These are phyloP conservation scores for Neomicropteryx cornuta DNA, from an alignment of 1,140 invertebrate species.

Conservation along the genomic window DNA sequence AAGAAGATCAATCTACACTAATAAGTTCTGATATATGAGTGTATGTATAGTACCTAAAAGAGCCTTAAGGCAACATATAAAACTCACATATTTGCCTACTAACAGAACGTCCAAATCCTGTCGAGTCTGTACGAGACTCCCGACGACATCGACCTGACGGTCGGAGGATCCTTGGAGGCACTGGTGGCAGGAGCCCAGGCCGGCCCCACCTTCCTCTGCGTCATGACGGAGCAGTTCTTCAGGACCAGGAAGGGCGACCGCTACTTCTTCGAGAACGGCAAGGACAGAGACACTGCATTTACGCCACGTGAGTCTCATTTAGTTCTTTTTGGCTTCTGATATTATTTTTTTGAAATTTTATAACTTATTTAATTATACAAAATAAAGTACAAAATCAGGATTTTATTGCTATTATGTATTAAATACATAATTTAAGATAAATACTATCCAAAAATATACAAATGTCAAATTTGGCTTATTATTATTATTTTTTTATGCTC, in stretches of 20 bases:
- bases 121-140: constrained; percentile 51
- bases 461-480: not conserved
- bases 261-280: constrained; percentile 71
- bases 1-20: too few relatives aligned
- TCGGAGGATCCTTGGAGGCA: constrained; percentile 71
- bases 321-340: constrained; percentile 1
- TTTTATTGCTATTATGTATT: constrained; percentile 1
- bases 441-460: not conserved
- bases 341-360: constrained; percentile 8
- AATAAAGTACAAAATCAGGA: not conserved
- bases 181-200: constrained; percentile 65
- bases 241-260: constrained; percentile 72
- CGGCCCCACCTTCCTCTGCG: constrained; percentile 88
- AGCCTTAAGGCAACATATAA: too few relatives aligned
- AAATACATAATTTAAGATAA: not conserved
- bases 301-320: constrained; percentile 49
- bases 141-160: constrained; percentile 83
- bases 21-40: too few relatives aligned
- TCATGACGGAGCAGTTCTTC: constrained; percentile 82
- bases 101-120: constrained; percentile 54
- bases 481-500: constrained; percentile 2
- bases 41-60: too few relatives aligned
- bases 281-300: constrained; percentile 52
- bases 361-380: constrained; percentile 3
- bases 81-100: too few relatives aligned